Conservation (phyloP, 2,113 vertebrate genomes). For the Macquaria australasica region DNA sequence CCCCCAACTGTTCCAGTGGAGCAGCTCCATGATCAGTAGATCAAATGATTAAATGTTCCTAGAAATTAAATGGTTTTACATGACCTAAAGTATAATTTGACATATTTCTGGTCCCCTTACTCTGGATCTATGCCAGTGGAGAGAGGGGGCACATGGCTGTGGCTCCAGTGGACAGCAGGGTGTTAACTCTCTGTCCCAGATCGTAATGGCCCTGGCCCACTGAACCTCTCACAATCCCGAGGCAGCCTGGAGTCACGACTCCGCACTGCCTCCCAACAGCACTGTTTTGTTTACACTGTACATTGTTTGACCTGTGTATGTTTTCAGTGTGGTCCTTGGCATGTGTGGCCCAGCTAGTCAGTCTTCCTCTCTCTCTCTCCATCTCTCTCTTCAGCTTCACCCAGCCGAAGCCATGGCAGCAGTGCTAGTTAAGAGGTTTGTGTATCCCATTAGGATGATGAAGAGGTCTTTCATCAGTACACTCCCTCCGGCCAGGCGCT, state of each 20-base stretch:
- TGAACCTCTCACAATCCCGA: constrained; percentile 55
- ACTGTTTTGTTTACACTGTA: constrained; percentile 59
- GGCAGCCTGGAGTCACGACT: constrained; percentile 52
- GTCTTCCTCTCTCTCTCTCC: constrained; percentile 4
- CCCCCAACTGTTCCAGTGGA: no score
- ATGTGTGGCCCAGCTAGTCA: constrained; percentile 54
- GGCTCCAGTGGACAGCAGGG: constrained; percentile 65
- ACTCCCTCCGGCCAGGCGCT: constrained; percentile 80
- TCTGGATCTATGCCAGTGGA: constrained; percentile 39
- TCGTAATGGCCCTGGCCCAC: constrained; percentile 55
- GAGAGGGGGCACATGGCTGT: constrained; percentile 15
- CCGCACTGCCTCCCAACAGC: constrained; percentile 42
- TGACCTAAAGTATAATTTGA: constrained; percentile 6
- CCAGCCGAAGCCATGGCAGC: constrained; percentile 74
- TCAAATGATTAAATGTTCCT: not conserved
- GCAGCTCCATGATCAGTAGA: no score
- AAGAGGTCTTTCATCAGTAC: constrained; percentile 85
- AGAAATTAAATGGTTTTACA: constrained; percentile 7
- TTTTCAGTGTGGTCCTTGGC: constrained; percentile 47
- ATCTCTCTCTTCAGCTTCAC: constrained; percentile 48
- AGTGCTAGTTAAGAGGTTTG: constrained; percentile 83
- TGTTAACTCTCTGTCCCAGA: constrained; percentile 68
- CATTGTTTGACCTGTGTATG: constrained; percentile 60
- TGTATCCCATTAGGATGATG: constrained; percentile 87
- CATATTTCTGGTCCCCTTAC: constrained; percentile 1